Conservation (phyloP, 2,797 vertebrate species). For the Agapornis canus region DNA sequence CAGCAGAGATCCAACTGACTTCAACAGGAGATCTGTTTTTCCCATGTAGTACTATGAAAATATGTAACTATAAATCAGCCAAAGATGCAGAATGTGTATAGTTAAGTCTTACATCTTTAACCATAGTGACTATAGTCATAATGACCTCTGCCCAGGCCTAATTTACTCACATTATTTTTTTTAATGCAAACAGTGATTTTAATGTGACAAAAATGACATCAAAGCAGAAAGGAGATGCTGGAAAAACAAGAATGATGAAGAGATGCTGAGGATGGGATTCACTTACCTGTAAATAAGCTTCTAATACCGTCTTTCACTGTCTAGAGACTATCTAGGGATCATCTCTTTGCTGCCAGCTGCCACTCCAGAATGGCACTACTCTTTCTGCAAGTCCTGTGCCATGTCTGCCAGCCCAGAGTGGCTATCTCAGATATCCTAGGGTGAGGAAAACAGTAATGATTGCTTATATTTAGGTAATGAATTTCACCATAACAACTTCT, state of each 20-base stretch:
- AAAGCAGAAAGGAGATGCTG: not conserved
- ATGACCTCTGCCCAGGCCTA: not conserved
- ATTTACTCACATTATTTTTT: not conserved
- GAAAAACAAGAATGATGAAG: not conserved
- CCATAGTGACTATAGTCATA: not conserved
- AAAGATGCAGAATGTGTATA: not conserved
- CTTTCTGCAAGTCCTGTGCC: not conserved
- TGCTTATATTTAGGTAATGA: not conserved
- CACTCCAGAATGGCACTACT: not conserved
- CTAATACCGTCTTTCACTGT: conserved; percentile 40
- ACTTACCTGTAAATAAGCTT: conserved; percentile 1
- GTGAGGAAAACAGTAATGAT: not conserved
- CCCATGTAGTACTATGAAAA: not conserved
- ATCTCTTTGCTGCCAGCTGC: conserved; percentile 14
- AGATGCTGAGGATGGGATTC: not conserved
- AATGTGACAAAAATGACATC: not conserved
- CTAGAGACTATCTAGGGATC: not conserved
- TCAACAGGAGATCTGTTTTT: not conserved
- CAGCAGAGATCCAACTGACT: not conserved
- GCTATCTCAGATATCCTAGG: not conserved
- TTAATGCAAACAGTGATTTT: not conserved
- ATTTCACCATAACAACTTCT: not conserved
- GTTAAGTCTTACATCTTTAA: not conserved
- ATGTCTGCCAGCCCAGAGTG: not conserved
- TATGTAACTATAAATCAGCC: not conserved